Percentiles rank a stretch among this genome's conserved stretches.
These are phyloP conservation scores for Pseudomyrmex cubaensis DNA, from an alignment of 1,140 invertebrate genomes.

Conservation along the genomic window DNA sequence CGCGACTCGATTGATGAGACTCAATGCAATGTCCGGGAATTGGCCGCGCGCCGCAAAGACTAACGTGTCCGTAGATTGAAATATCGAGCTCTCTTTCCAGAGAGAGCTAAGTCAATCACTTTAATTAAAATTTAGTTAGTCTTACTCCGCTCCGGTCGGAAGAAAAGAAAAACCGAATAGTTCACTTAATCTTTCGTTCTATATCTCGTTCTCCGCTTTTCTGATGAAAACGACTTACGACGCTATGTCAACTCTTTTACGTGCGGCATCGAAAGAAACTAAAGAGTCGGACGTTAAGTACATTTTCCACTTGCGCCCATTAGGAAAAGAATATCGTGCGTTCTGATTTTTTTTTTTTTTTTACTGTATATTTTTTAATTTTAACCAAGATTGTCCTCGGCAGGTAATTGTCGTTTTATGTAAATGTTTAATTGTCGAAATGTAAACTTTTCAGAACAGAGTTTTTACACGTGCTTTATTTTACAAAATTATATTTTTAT, in stretches of 20 bases:
- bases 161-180: background rate
- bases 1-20: conserved; percentile 47
- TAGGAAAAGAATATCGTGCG: too few species aligned
- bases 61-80: conserved; percentile 7
- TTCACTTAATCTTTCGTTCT: background rate
- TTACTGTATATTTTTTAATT: too few species aligned
- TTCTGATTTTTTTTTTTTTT: too few species aligned
- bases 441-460: too few species aligned
- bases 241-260: background rate
- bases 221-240: background rate
- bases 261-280: background rate
- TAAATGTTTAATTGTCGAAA: too few species aligned
- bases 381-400: too few species aligned
- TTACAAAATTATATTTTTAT: too few species aligned
- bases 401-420: too few species aligned
- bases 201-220: background rate
- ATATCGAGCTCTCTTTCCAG: background rate
- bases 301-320: too few species aligned
- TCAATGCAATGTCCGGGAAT: conserved; percentile 42
- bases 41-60: background rate
- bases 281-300: too few species aligned
- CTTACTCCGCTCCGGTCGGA: background rate
- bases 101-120: conserved; percentile 20
- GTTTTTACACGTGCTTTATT: too few species aligned
- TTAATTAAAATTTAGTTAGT: conserved; percentile 36